These are phyloP conservation scores for Tylochromis polylepis DNA, from an alignment of 2,113 vertebrate species.

Conservation along the genomic window DNA sequence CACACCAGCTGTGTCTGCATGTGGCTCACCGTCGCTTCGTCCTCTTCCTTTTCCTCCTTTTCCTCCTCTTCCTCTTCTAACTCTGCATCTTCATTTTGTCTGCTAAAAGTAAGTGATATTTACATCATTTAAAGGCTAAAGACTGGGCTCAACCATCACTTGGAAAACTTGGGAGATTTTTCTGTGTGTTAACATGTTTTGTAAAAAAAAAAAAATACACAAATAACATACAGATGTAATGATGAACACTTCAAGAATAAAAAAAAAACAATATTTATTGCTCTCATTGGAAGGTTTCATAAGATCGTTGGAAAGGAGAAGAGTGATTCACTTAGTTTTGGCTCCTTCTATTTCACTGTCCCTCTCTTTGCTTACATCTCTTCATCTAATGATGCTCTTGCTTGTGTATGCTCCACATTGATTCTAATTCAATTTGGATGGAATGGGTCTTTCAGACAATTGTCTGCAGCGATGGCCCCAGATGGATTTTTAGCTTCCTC, in stretches of 20 bases:
- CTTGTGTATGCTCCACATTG: slow-evolving; percentile 71
- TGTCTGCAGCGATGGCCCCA: slow-evolving; percentile 68
- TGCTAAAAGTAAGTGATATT: slow-evolving; percentile 21
- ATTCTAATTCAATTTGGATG: slow-evolving; percentile 78
- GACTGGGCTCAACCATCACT: not conserved
- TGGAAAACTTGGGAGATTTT: slow-evolving; percentile 5
- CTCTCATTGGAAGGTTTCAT: slow-evolving; percentile 24
- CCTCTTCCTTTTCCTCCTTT: not conserved
- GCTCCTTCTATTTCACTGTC: slow-evolving; percentile 33
- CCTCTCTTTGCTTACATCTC: slow-evolving; percentile 49
- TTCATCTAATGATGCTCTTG: slow-evolving; percentile 60
- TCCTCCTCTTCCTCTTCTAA: not conserved
- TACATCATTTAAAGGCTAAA: slow-evolving; percentile 21
- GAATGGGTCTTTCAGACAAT: slow-evolving; percentile 73
- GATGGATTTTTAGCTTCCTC: slow-evolving; percentile 73
- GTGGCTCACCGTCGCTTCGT: slow-evolving; percentile 25
- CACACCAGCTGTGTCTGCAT: slow-evolving; percentile 58
- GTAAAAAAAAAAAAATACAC: not conserved
- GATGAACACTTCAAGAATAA: not conserved
- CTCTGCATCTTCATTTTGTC: not conserved
- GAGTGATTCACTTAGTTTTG: slow-evolving; percentile 26
- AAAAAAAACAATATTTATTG: slow-evolving; percentile 1
- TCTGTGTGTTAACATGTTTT: not conserved
- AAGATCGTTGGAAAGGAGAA: slow-evolving; percentile 21
- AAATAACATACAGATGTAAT: not conserved